A percentile compares a stretch with the other conserved stretches of the same genome.
Evolutionary conservation across 2,797 vertebrate genomes (phyloP).

Genomic region (Heterohyrax brucei): DNA sequence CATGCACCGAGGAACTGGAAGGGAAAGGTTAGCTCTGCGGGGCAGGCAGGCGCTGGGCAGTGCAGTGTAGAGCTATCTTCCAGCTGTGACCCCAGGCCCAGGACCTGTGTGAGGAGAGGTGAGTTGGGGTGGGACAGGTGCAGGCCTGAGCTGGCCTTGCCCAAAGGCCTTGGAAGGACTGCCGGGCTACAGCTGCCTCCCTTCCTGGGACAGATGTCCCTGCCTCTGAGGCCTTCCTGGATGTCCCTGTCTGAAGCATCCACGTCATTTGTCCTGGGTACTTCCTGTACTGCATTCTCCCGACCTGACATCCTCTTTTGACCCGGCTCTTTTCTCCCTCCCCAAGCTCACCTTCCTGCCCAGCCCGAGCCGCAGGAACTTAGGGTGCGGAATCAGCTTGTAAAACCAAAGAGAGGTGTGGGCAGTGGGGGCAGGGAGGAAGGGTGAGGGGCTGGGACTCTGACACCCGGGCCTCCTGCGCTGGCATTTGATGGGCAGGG

Average conservation of each 20-base stretch:
- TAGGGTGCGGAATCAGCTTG: background rate
- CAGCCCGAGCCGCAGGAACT: background rate
- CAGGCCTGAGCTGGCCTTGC: background rate
- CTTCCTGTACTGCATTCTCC: background rate
- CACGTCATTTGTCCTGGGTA: background rate
- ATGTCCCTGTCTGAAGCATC: background rate
- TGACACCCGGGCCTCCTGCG: background rate
- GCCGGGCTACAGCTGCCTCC: background rate
- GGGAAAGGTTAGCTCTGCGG: background rate
- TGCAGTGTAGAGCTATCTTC: too few species aligned
- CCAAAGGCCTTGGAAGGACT: background rate
- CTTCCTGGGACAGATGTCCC: background rate
- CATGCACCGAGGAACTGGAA: rapidly evolving
- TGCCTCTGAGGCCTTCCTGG: background rate
- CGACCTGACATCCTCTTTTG: background rate
- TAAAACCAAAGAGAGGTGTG: background rate
- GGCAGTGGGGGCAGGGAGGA: background rate
- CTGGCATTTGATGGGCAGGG: background rate
- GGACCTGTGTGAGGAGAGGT: background rate
- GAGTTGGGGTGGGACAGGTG: background rate
- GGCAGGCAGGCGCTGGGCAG: background rate
- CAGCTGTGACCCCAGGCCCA: background rate
- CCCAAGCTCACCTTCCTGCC: background rate
- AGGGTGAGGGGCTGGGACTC: background rate
- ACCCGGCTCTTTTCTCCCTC: background rate